These are phyloP conservation scores for Clunio marinus DNA, from an alignment of 2,888 invertebrate genomes.

Conservation along the genomic window DNA sequence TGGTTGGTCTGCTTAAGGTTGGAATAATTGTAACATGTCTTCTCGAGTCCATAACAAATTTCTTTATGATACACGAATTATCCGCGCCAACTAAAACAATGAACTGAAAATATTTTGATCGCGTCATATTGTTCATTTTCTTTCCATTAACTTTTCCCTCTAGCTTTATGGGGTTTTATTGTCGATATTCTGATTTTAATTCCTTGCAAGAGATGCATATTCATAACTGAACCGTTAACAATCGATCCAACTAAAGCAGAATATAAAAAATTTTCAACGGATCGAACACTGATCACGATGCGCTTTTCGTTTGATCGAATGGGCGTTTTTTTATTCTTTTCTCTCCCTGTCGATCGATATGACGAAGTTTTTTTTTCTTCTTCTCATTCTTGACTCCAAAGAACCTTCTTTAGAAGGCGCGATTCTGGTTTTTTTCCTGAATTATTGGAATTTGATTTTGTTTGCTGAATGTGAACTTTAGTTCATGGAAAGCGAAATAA, in stretches of 20 bases:
- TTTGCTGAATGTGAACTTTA: background rate
- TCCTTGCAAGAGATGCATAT: conserved; percentile 11
- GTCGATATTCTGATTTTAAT: background rate
- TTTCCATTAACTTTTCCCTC: background rate
- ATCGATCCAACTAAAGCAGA: conserved; percentile 2
- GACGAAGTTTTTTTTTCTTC: background rate
- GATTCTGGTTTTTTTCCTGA: too few relatives aligned
- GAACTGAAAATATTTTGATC: conserved; percentile 19
- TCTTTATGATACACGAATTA: conserved; percentile 5
- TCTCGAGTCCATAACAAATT: background rate
- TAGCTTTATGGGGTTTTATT: background rate
- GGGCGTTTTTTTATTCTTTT: background rate
- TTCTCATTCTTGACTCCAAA: background rate
- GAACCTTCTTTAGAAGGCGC: background rate
- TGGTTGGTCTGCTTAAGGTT: too few relatives aligned
- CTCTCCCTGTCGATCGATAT: background rate
- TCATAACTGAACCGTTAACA: conserved; percentile 27
- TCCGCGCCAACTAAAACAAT: conserved; percentile 14
- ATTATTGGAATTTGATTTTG: too few relatives aligned
- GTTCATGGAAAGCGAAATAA: background rate
- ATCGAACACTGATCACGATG: background rate
- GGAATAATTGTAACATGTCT: too few relatives aligned
- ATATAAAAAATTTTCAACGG: background rate
- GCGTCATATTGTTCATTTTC: conserved; percentile 19
- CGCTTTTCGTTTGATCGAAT: conserved; percentile 22